Conservation (phyloP, 2,888 invertebrate species). For the Drosophila nigricruria region DNA sequence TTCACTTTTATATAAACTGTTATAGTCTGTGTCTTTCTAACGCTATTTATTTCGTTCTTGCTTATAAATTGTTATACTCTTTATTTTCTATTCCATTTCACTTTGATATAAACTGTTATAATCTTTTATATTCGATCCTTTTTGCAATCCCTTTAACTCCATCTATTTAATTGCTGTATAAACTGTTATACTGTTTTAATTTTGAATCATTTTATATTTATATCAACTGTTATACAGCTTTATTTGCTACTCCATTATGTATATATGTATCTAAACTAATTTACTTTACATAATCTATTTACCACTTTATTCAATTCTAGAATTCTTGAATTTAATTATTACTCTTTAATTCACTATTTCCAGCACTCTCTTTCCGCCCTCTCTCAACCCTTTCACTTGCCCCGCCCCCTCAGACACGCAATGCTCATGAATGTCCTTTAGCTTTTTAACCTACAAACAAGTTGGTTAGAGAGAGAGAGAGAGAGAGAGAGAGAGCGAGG, state of each 20-base stretch:
- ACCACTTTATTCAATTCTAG: too few species aligned
- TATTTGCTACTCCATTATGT: not conserved
- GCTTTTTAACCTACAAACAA: constrained; percentile 49
- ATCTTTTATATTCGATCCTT: not conserved
- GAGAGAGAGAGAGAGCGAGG: not conserved
- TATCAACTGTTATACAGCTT: not conserved
- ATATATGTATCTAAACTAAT: not conserved
- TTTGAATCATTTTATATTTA: not conserved
- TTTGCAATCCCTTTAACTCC: too few species aligned
- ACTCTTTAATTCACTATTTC: not conserved
- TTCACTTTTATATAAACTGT: not conserved
- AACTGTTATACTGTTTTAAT: not conserved
- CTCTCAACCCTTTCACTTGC: not conserved
- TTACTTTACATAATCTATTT: not conserved
- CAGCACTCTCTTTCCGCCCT: not conserved
- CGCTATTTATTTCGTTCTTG: too few species aligned
- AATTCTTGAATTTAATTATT: constrained; percentile 2
- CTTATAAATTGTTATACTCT: not conserved
- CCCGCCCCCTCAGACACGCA: not conserved
- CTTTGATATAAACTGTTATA: not conserved
- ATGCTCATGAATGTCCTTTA: constrained; percentile 56
- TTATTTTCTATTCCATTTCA: not conserved
- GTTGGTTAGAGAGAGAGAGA: not conserved
- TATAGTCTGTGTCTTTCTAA: too few species aligned
- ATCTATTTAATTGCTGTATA: not conserved